phyloP scores from a whole-genome alignment of 2,113 vertebrate species.

The Festucalex cinctus region DNA sequence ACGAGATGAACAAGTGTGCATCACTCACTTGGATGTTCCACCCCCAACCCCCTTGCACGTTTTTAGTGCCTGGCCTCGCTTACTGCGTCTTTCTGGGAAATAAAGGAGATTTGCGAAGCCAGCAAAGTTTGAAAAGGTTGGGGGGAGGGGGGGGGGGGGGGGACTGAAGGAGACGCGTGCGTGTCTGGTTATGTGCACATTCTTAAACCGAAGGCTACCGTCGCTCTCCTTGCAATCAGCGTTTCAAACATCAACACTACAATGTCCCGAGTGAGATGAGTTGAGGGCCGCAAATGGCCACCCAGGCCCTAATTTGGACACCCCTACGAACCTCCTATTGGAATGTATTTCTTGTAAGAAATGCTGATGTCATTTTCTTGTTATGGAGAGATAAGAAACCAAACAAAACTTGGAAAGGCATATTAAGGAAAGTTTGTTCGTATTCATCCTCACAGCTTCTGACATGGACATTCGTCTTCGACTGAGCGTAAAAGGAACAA shows the following conservation, averaged over 20 bases:
- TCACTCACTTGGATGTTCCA: neutral
- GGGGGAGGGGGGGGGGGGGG: constrained; percentile 25
- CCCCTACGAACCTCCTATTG: neutral
- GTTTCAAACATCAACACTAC: neutral
- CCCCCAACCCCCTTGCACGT: constrained; percentile 49
- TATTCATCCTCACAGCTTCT: too few species aligned
- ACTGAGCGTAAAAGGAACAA: too few species aligned
- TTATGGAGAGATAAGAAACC: too few species aligned
- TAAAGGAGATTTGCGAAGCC: constrained; percentile 53
- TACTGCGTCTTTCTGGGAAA: constrained; percentile 34
- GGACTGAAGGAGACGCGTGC: constrained; percentile 27
- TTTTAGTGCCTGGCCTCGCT: constrained; percentile 64
- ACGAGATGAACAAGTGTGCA: neutral
- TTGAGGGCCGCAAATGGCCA: too few species aligned
- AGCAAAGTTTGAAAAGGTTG: constrained; percentile 43
- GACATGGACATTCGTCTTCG: too few species aligned
- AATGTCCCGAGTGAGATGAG: neutral
- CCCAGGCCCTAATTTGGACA: neutral
- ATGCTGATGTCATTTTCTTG: neutral
- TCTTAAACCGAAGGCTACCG: constrained; percentile 60
- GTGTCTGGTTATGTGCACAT: neutral
- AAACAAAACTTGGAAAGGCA: neutral
- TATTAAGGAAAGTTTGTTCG: neutral
- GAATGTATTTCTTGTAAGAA: neutral
- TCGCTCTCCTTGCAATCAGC: constrained; percentile 20